phyloP scores from a whole-genome alignment of 2,888 invertebrate species.

The Tetanocera ferruginea region DNA sequence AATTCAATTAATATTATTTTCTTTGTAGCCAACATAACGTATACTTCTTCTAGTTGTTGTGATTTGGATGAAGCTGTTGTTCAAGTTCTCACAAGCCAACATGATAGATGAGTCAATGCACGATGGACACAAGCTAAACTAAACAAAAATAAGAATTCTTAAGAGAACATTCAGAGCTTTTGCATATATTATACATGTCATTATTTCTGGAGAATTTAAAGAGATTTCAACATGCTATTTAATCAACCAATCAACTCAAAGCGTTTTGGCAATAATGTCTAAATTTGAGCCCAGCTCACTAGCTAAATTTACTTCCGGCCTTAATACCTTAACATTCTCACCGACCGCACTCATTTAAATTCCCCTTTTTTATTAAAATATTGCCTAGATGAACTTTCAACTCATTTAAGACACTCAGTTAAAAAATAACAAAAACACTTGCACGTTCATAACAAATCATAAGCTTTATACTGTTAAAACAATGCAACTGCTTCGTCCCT shows the following conservation, averaged over 20 bases:
- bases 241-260: too few species aligned
- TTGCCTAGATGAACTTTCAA: not conserved
- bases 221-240: too few species aligned
- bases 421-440: too few species aligned
- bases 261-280: too few species aligned
- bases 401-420: not conserved
- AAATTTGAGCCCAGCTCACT: too few species aligned
- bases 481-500: not conserved
- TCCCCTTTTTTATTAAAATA: not conserved
- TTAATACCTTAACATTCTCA: not conserved
- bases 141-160: not conserved
- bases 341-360: not conserved
- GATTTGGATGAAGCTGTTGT: slow-evolving; percentile 11
- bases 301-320: too few species aligned
- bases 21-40: not conserved
- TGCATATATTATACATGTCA: not conserved
- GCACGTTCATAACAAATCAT: slow-evolving; percentile 3
- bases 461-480: not conserved
- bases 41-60: not conserved
- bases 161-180: not conserved
- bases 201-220: too few species aligned
- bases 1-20: slow-evolving; percentile 33
- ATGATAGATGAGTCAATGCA: not conserved
- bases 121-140: not conserved
- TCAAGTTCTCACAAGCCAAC: not conserved